Evolutionary conservation across 2,797 vertebrate genomes (phyloP).

Genomic region (Macrochelys suwanniensis): DNA sequence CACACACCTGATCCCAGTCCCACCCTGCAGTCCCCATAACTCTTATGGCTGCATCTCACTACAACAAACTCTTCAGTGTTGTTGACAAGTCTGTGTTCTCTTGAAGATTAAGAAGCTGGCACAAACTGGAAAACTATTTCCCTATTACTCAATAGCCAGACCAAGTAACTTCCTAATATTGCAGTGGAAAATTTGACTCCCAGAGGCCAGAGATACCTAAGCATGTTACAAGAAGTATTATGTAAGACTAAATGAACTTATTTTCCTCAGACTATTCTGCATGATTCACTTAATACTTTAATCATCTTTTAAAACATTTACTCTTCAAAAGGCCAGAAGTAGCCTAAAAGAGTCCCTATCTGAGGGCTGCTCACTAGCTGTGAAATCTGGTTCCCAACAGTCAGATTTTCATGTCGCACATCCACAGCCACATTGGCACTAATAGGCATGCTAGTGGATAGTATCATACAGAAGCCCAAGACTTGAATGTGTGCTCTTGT

Average conservation of each 20-base stretch:
- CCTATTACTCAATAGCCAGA: slow-evolving; percentile 68
- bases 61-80: slow-evolving; percentile 52
- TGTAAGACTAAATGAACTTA: slow-evolving; percentile 69
- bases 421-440: slow-evolving; percentile 28
- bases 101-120: slow-evolving; percentile 64
- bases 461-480: slow-evolving; percentile 36
- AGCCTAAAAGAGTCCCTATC: slow-evolving; percentile 70
- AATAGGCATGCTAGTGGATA: background rate
- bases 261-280: slow-evolving; percentile 65
- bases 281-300: slow-evolving; percentile 73
- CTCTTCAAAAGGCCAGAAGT: slow-evolving; percentile 65
- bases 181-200: slow-evolving; percentile 74
- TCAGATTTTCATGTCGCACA: slow-evolving; percentile 41
- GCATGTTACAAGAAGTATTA: slow-evolving; percentile 64
- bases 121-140: slow-evolving; percentile 50
- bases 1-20: slow-evolving; percentile 49
- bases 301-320: slow-evolving; percentile 65
- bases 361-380: slow-evolving; percentile 52
- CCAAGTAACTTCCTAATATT: slow-evolving; percentile 48
- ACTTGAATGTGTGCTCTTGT: slow-evolving; percentile 25
- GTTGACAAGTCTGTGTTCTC: slow-evolving; percentile 72
- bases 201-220: slow-evolving; percentile 60
- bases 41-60: slow-evolving; percentile 66
- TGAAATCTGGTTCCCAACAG: slow-evolving; percentile 48
- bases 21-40: slow-evolving; percentile 37